phyloP scores from a whole-genome alignment of 2,113 vertebrate genomes.

The Chauna torquata region DNA sequence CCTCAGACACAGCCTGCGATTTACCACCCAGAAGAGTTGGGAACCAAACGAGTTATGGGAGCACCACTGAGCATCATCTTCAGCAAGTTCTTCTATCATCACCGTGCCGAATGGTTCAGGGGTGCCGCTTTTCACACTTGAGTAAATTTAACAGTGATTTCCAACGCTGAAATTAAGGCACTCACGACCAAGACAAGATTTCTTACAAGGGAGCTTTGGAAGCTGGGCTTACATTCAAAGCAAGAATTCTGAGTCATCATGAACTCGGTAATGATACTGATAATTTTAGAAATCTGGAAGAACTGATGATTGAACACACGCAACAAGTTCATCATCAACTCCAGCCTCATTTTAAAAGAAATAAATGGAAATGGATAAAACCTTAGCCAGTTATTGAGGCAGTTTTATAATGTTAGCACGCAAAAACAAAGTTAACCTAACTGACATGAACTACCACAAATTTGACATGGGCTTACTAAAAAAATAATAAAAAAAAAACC shows the following conservation, averaged over 20 bases:
- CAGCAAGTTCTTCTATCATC: not conserved
- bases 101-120: not conserved
- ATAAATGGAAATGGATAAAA: not conserved
- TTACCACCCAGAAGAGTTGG: rapidly evolving
- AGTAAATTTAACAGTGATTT: not conserved
- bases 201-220: not conserved
- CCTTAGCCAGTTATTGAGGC: not conserved
- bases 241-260: constrained; percentile 5
- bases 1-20: not conserved
- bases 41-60: rapidly evolving
- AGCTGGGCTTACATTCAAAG: constrained; percentile 24
- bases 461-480: not conserved
- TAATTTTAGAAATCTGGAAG: constrained; percentile 21
- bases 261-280: not conserved
- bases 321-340: not conserved
- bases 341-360: not conserved
- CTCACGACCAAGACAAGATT: not conserved
- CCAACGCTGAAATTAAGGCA: not conserved
- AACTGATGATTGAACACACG: not conserved
- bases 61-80: not conserved
- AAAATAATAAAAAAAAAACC: not conserved
- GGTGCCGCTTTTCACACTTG: not conserved
- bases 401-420: not conserved
- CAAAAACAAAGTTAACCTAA: not conserved
- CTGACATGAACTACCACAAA: not conserved